These are phyloP conservation scores for Diadegma fenestrale DNA, from an alignment of 2,888 invertebrate genomes.

Conservation along the genomic window DNA sequence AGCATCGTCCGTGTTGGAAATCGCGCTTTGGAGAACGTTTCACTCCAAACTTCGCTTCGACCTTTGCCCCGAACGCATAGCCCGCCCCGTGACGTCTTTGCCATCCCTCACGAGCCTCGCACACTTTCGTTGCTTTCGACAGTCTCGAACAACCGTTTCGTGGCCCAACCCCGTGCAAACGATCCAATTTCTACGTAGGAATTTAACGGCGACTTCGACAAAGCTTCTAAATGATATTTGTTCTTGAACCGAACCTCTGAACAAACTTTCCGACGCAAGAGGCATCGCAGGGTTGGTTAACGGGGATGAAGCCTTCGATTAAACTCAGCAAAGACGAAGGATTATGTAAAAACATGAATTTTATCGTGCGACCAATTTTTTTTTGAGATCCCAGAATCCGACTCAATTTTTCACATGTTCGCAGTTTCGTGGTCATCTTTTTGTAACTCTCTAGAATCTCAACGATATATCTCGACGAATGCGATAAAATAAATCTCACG, in stretches of 20 bases:
- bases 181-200: conserved; percentile 84
- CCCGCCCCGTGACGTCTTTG: conserved; percentile 34
- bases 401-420: neutral
- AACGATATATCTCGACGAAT: neutral
- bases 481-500: conserved; percentile 2
- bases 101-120: conserved; percentile 58
- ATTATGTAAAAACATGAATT: neutral
- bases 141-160: conserved; percentile 56
- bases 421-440: neutral
- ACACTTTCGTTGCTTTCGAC: conserved; percentile 66
- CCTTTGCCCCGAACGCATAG: conserved; percentile 62
- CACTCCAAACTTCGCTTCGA: conserved; percentile 27
- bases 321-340: conserved; percentile 27
- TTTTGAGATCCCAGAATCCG: neutral
- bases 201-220: conserved; percentile 78
- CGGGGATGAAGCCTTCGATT: conserved; percentile 48
- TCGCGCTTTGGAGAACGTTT: conserved; percentile 31
- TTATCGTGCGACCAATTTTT: neutral
- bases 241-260: conserved; percentile 39
- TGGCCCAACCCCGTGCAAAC: conserved; percentile 73
- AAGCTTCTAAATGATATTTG: conserved; percentile 53
- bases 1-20: conserved; percentile 48
- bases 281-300: neutral
- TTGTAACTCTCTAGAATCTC: neutral
- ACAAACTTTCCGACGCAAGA: conserved; percentile 21